Percentiles rank a stretch among this genome's conserved stretches.
Evolutionary conservation across 2,113 vertebrate genomes (phyloP).

Genomic region (Cygnus atratus): DNA sequence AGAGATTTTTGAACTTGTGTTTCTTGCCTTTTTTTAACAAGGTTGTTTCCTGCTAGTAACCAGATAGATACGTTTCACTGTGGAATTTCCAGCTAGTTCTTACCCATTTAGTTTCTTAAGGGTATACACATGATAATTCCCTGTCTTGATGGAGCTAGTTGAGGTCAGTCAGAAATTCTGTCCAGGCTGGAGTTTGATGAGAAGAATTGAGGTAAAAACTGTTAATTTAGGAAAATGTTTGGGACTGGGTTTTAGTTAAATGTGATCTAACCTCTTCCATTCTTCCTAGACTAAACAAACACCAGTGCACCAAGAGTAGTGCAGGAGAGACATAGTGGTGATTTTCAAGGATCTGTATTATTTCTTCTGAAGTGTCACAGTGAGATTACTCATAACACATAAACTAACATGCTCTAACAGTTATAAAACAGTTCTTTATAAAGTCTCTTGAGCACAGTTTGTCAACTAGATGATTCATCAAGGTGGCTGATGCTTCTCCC

Average conservation of each 20-base stretch:
- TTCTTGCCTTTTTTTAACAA: not conserved
- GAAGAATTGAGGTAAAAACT: not conserved
- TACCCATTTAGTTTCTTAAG: not conserved
- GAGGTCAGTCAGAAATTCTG: not conserved
- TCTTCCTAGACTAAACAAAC: not conserved
- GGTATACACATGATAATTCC: not conserved
- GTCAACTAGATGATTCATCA: not conserved
- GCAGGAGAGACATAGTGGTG: not conserved
- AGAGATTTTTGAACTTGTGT: not conserved
- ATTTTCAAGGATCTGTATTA: not conserved
- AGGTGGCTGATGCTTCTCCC: conserved; percentile 13
- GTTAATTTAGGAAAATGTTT: not conserved
- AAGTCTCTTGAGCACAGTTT: not conserved
- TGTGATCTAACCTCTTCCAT: not conserved
- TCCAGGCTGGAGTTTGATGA: not conserved
- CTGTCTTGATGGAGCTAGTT: not conserved
- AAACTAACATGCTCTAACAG: not conserved
- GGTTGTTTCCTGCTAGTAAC: not conserved
- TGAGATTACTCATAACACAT: conserved; percentile 6
- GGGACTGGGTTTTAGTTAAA: not conserved
- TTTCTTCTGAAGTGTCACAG: not conserved
- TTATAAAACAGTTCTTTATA: not conserved
- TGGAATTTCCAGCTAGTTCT: not conserved
- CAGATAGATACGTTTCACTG: not conserved
- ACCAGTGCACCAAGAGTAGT: not conserved